These are phyloP conservation scores for Euphonia xanthogaster DNA, from an alignment of 2,797 vertebrate genomes.

Conservation along the genomic window DNA sequence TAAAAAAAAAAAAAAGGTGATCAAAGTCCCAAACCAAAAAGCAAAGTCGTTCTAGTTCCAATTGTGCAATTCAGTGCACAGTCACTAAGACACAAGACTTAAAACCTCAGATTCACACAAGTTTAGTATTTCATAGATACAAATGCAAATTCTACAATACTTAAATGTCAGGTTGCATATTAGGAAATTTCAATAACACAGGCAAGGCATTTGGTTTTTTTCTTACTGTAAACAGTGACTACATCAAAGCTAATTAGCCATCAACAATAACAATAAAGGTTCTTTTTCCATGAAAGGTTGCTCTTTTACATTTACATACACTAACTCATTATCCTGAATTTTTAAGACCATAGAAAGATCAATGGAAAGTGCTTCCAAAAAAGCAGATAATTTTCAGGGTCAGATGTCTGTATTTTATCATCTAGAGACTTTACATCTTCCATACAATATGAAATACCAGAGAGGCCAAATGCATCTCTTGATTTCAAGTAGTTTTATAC, in stretches of 20 bases:
- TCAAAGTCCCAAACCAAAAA: not conserved
- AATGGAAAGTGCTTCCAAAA: not conserved
- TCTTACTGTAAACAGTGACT: not conserved
- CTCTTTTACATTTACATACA: not conserved
- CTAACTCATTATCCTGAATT: not conserved
- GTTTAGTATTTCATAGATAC: not conserved
- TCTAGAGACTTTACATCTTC: not conserved
- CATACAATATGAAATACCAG: not conserved
- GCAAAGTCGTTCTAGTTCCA: not conserved
- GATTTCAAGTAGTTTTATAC: not conserved
- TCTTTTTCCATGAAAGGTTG: not conserved
- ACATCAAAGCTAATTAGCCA: not conserved
- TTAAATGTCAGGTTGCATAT: not conserved
- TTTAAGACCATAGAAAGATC: not conserved
- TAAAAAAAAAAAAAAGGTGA: not conserved
- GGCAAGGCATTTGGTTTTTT: not conserved
- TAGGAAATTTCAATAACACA: not conserved
- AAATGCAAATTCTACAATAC: not conserved
- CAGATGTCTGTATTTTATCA: not conserved
- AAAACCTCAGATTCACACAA: not conserved
- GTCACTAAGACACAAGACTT: not conserved
- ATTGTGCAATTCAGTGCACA: not conserved
- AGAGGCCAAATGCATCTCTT: not conserved
- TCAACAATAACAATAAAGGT: not conserved
- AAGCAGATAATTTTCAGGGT: not conserved